Conservation (phyloP, 2,113 vertebrate species). For the Onychostoma macrolepis region DNA sequence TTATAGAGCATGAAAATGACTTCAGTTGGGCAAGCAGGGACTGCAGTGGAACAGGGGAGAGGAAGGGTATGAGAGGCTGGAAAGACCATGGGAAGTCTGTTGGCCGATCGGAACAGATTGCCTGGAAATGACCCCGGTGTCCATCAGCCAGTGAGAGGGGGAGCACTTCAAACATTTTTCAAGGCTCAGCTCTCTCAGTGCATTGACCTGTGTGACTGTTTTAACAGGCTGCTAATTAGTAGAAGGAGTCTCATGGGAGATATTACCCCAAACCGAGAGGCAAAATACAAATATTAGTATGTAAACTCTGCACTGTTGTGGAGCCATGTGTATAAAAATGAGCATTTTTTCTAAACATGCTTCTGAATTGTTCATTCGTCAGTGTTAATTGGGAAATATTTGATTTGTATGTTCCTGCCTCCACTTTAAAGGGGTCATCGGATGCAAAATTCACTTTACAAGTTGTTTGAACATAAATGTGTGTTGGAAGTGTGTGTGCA, state of each 20-base stretch:
- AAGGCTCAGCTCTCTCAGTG: conserved; percentile 25
- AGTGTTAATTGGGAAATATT: neutral
- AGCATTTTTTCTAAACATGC: neutral
- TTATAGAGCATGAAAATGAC: conserved; percentile 77
- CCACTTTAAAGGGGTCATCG: neutral
- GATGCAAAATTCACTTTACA: too few species aligned
- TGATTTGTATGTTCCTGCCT: neutral
- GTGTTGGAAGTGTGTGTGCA: too few species aligned
- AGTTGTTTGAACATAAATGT: too few species aligned
- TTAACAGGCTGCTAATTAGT: conserved; percentile 59
- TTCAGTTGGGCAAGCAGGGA: conserved; percentile 58
- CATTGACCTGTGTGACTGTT: conserved; percentile 37
- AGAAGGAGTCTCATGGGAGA: conserved; percentile 48
- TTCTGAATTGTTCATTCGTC: neutral
- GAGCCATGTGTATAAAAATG: neutral
- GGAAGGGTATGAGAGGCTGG: conserved; percentile 45
- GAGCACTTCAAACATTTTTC: conserved; percentile 31
- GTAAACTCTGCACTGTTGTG: neutral
- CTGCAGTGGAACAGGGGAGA: conserved; percentile 46
- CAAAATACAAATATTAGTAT: conserved; percentile 47
- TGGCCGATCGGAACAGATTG: conserved; percentile 14
- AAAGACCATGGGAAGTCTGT: conserved; percentile 39
- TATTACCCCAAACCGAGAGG: conserved; percentile 45
- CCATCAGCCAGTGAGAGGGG: conserved; percentile 43
- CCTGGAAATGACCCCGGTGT: conserved; percentile 38